Conservation (phyloP, 1,140 invertebrate species). For the Linepithema humile region DNA sequence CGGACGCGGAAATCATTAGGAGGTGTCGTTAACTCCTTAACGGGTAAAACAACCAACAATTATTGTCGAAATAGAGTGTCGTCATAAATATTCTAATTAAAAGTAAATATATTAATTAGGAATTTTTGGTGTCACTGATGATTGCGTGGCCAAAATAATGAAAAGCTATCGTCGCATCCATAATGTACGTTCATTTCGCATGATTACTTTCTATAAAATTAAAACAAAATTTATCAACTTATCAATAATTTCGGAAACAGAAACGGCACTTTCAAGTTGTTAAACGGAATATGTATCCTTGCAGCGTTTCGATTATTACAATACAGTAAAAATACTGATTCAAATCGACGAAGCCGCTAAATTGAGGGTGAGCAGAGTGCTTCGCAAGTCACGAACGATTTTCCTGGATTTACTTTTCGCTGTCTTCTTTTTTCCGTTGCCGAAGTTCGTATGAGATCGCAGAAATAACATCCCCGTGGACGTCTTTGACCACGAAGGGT, state of each 20-base stretch:
- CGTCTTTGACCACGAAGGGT: constrained; percentile 63
- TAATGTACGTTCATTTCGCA: background rate
- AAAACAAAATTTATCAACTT: background rate
- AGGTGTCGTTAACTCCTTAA: constrained; percentile 32
- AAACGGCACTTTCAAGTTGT: background rate
- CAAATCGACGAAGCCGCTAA: too few relatives aligned
- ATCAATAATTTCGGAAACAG: background rate
- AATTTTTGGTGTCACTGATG: background rate
- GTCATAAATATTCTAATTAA: background rate
- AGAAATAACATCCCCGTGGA: constrained; percentile 77
- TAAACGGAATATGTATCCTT: background rate
- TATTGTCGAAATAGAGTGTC: background rate
- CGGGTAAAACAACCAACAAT: background rate
- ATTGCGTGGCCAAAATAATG: background rate
- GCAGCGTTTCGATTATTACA: too few relatives aligned
- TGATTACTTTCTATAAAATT: background rate
- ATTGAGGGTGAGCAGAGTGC: background rate
- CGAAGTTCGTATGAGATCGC: constrained; percentile 44
- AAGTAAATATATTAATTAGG: background rate
- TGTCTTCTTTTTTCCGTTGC: background rate
- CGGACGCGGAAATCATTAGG: constrained; percentile 15
- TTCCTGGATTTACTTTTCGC: constrained; percentile 21
- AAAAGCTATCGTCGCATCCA: background rate
- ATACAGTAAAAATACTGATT: too few relatives aligned
- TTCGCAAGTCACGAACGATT: too few relatives aligned